These are phyloP conservation scores for Caradrina clavipalpis DNA, from an alignment of 2,888 invertebrate species.

Conservation along the genomic window DNA sequence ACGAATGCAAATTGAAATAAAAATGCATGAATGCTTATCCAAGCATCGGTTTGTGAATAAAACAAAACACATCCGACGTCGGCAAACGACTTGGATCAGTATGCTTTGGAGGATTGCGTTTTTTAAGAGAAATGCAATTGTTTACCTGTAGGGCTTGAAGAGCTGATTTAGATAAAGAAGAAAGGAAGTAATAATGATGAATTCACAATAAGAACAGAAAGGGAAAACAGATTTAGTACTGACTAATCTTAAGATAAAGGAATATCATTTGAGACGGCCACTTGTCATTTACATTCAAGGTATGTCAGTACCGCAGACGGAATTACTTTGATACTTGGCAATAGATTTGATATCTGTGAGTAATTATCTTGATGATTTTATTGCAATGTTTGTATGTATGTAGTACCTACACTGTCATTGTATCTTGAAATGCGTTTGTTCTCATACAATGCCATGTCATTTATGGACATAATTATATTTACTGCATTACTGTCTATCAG, in stretches of 20 bases:
- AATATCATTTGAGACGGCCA: neutral
- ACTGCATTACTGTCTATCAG: no score
- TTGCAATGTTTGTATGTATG: conserved; percentile 19
- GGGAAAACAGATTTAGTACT: neutral
- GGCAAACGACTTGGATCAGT: conserved; percentile 61
- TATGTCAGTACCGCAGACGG: conserved; percentile 30
- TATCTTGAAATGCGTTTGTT: neutral
- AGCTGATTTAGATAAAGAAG: neutral
- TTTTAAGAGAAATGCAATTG: conserved; percentile 44
- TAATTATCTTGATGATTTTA: conserved; percentile 44
- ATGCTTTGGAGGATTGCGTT: conserved; percentile 50
- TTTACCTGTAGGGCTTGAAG: conserved; percentile 22
- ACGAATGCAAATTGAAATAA: conserved; percentile 78
- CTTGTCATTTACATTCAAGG: conserved; percentile 16
- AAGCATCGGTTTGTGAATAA: conserved; percentile 77
- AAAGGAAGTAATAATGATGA: neutral
- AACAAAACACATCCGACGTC: conserved; percentile 69
- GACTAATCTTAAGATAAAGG: neutral
- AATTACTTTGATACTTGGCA: conserved; percentile 49
- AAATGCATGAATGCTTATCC: conserved; percentile 79
- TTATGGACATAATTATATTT: no score
- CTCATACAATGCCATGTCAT: neutral
- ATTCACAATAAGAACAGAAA: neutral
- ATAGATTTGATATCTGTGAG: conserved; percentile 19
- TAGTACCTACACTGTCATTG: neutral